Evolutionary conservation across 2,113 vertebrate genomes (phyloP), one percentile per base, ranked within the genome.

Genomic region (Percina caprodes): DNA sequence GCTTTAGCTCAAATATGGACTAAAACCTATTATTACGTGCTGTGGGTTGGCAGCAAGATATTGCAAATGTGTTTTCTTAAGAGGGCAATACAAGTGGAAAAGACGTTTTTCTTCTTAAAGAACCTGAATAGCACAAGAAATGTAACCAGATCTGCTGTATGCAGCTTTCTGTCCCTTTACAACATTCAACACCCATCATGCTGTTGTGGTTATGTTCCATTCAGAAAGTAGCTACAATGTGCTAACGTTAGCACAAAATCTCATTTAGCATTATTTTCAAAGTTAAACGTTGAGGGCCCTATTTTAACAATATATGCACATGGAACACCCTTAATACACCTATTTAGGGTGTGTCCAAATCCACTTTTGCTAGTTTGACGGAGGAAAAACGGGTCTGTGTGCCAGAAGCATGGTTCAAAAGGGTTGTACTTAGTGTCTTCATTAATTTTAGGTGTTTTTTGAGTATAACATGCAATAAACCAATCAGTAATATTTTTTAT

Each of bases 1-100:
- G 46, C 23, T 84, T 84, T 60, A 63, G 45, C 49, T 54, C 74
- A 75, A 80, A 70, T 55, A 69, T 51, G 14, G 42, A 35, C 24
- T n/a, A 51, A 45, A 83, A 62, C 52, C 77, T 58, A 26, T 75
- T 46, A 81, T 86, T 81, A 82, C 66, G 39, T 39, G 55, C 54
- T 51, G 33, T 33, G 3, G 12, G 23, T 62, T 79, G 70, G 60
- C 51, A 71, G 59, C 18, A 24, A 26, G n/a, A 24, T 68, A 61
- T 49, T 69, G 24, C 24, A 72, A 35, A 49, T 79, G 39, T 66
- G 58, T 61, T 30, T 26, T 72, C 26, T 42, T 18, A 3, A 60
- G 55, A 77, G 33, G 11, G 16, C 19, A 60, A n/a, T 4, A 52
- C 16, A 10, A 18, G 21, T 65, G 58, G 52, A 63, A 79, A 77